Conservation (phyloP, 2,888 invertebrate genomes). For the Strigamia maritima region DNA sequence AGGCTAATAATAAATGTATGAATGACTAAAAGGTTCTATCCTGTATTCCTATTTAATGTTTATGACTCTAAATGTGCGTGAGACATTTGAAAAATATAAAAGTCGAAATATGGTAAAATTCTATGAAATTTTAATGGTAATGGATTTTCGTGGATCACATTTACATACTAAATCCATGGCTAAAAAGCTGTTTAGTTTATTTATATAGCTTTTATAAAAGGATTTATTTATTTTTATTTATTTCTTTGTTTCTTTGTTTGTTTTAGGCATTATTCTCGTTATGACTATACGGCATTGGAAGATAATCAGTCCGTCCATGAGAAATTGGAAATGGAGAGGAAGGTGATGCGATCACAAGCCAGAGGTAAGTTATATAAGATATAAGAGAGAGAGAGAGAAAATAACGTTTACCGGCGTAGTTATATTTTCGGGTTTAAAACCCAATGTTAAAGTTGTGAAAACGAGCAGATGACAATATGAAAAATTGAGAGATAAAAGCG, state of each 20-base stretch:
- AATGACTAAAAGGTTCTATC: no score
- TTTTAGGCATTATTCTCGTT: slow-evolving; percentile 57
- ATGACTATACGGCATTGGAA: slow-evolving; percentile 67
- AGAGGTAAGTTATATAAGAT: slow-evolving; percentile 48
- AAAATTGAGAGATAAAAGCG: no score
- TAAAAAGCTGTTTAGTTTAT: background rate
- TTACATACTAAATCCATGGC: background rate
- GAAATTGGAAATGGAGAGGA: slow-evolving; percentile 63
- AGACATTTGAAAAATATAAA: no score
- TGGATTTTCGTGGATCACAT: background rate
- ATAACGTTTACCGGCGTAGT: no score
- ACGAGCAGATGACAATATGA: no score
- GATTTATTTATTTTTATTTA: background rate
- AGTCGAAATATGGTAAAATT: no score
- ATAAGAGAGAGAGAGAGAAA: no score
- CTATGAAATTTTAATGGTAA: background rate
- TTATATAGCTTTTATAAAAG: background rate
- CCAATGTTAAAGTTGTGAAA: no score
- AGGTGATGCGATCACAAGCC: slow-evolving; percentile 49
- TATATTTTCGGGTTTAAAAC: no score
- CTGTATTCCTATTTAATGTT: no score
- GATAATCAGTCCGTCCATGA: slow-evolving; percentile 59
- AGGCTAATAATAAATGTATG: no score
- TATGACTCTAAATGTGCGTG: background rate
- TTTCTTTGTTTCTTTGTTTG: background rate